phyloP scores from a whole-genome alignment of 2,797 vertebrate genomes.

The Poeciliopsis paucimaculata region DNA sequence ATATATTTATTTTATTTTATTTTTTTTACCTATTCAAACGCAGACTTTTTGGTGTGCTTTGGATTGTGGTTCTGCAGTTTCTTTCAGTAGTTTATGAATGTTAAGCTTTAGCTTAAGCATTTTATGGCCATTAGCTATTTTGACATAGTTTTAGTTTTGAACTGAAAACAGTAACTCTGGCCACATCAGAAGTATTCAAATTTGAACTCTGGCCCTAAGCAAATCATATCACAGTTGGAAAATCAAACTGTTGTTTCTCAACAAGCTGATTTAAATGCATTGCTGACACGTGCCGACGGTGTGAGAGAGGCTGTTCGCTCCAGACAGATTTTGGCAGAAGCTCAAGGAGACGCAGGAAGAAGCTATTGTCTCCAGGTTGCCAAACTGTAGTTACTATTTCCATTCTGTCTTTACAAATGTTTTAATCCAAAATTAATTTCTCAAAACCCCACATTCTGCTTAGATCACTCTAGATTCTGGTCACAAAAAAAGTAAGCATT shows the following conservation, averaged over 20 bases:
- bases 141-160: background rate
- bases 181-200: slow-evolving; percentile 2
- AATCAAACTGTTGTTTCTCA: slow-evolving; percentile 6
- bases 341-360: slow-evolving; percentile 39
- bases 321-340: slow-evolving; percentile 2
- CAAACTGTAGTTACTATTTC: slow-evolving; percentile 21
- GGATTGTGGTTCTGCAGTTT: too few species aligned
- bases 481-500: slow-evolving; percentile 9
- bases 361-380: slow-evolving; percentile 33
- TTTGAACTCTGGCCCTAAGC: background rate
- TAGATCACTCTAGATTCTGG: slow-evolving; percentile 20
- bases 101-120: background rate
- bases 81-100: too few species aligned
- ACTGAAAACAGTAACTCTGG: background rate
- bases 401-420: slow-evolving; percentile 22
- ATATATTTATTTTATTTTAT: too few species aligned
- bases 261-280: slow-evolving; percentile 25
- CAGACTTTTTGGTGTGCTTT: background rate
- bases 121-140: background rate
- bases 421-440: slow-evolving; percentile 64
- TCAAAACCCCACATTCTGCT: slow-evolving; percentile 20
- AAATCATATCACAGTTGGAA: background rate
- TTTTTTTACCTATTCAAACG: background rate
- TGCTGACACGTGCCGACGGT: slow-evolving; percentile 17
- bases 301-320: slow-evolving; percentile 14